phyloP scores from a whole-genome alignment of 2,888 invertebrate species.

The Oligia strigilis region DNA sequence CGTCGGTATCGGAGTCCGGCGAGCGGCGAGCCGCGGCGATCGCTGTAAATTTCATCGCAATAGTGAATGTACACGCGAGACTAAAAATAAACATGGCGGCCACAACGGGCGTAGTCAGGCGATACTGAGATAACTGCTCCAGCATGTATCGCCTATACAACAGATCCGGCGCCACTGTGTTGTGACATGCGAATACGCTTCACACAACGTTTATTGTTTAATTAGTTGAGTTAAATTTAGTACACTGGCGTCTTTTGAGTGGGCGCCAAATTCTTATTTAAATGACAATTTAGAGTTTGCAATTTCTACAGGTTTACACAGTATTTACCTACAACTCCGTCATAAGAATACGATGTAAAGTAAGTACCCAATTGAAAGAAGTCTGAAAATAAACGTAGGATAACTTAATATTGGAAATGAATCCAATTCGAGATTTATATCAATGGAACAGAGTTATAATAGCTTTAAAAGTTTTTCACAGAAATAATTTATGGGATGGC shows the following conservation, averaged over 20 bases:
- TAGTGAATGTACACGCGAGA: constrained; percentile 86
- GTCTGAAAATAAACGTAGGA: constrained; percentile 44
- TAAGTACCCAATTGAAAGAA: constrained; percentile 25
- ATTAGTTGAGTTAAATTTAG: constrained; percentile 81
- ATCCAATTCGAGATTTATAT: constrained; percentile 71
- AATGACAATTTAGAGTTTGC: constrained; percentile 24
- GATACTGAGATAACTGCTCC: constrained; percentile 86
- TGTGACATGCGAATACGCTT: constrained; percentile 80
- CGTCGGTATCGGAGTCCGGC: constrained; percentile 82
- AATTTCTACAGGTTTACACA: constrained; percentile 17
- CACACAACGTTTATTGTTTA: constrained; percentile 73
- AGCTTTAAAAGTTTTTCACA: constrained; percentile 78
- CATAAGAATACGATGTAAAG: constrained; percentile 9
- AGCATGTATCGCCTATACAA: constrained; percentile 76
- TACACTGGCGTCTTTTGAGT: constrained; percentile 69
- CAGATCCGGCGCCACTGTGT: constrained; percentile 76
- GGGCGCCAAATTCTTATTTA: constrained; percentile 68
- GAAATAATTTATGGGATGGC: constrained; percentile 79
- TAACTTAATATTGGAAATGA: constrained; percentile 58
- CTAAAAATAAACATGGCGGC: constrained; percentile 88
- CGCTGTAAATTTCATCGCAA: constrained; percentile 88
- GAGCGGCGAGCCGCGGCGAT: constrained; percentile 78
- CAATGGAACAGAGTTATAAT: constrained; percentile 76
- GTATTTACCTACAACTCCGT: constrained; percentile 17
- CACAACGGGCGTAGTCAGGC: constrained; percentile 85